Base-by-base conservation (phyloP, 2,797 vertebrate species). In the Epinephelus coioides region DNA sequence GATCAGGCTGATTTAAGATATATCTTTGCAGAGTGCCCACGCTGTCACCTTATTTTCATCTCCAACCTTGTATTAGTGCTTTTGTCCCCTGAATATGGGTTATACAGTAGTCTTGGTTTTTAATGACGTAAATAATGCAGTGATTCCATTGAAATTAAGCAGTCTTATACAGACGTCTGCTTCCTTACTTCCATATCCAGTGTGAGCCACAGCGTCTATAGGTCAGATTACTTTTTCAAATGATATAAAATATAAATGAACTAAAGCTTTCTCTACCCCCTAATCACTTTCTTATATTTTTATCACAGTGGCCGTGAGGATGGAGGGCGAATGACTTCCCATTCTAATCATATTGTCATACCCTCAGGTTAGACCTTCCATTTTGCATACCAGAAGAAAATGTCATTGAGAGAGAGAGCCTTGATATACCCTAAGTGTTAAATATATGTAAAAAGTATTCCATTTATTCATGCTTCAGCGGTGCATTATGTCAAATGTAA, bases 191-290 rank as follows among this genome's bases (percentile, higher is more conserved):
- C 68, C 85, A 79, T 69, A 85, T 81, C 83, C 65, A 79, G 54
- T 38, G 53, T 69, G 77, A 91, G 69, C 73, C 79, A 21, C 60
- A 21, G 85, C 86, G 83, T 91, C 90, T 87, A 89, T 92, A 93
- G 88, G 93, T 95, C 94, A 91, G 90, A 93, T 93, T 89, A 89
- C 87, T 92, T 93, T 95, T 92, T 93, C 83, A 93, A 92, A 91
- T 83, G 81, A 59, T 67, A 91, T 93, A 55, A 94, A 95, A 95
- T 94, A 95, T 95, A 89, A 89, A 94, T 93, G 93, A 94, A 91
- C 82, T 72, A 87, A 91, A 87, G 89, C 87, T 89, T 92, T 94
- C 76, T 88, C 87, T 80, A 80, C 64, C 40, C 55, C 83, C 79
- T 89, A 92, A 94, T 95, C 90, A 88, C 87, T 91, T 90, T 89